Conservation (phyloP, 2,888 invertebrate genomes). For the Antheraea yamamai region DNA sequence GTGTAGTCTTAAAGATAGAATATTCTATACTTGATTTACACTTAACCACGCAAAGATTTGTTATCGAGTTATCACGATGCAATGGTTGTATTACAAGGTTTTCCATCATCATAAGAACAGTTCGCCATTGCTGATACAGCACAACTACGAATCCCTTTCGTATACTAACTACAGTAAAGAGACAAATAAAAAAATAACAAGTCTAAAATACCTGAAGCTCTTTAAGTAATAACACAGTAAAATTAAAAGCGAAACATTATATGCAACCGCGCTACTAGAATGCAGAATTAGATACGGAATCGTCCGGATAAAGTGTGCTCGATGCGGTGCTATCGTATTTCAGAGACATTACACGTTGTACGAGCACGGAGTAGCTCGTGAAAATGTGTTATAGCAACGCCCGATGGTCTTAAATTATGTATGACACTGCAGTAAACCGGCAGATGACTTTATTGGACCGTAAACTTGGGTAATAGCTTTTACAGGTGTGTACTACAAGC, state of each 20-base stretch:
- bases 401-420: conserved; percentile 59
- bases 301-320: conserved; percentile 9
- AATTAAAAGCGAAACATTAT: conserved; percentile 8
- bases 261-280: not conserved
- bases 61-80: not conserved
- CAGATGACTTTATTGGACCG: conserved; percentile 62
- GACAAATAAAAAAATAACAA: not conserved
- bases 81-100: not conserved
- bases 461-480: conserved; percentile 58
- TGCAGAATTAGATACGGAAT: conserved; percentile 15
- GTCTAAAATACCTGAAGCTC: not conserved
- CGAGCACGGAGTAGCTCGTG: conserved; percentile 20
- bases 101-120: not conserved
- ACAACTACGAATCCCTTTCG: too few relatives aligned
- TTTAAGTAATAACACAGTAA: not conserved
- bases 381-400: conserved; percentile 39
- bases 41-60: not conserved
- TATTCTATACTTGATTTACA: too few relatives aligned
- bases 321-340: conserved; percentile 11
- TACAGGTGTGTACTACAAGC: conserved; percentile 46
- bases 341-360: conserved; percentile 12
- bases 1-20: too few relatives aligned
- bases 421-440: conserved; percentile 57
- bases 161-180: too few relatives aligned
- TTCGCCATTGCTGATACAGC: too few relatives aligned